Evolutionary conservation across 2,113 vertebrate species (phyloP), one percentile per base, ranked within the genome.

Genomic region (Ailuropoda melanoleuca): DNA sequence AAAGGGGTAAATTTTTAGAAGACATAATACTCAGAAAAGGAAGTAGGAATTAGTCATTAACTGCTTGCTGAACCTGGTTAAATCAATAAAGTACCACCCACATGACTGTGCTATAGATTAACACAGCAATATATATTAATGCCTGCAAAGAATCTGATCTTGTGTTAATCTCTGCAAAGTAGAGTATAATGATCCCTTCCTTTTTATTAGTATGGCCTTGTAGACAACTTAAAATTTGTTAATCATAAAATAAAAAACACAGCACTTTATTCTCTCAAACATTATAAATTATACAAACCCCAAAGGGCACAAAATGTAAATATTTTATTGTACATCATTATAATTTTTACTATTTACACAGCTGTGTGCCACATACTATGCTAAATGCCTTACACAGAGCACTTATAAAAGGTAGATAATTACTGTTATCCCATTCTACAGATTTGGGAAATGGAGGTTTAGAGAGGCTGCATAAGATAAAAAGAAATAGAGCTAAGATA

Each of bases 1-100:
- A 37, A 88, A 66, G 46, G 21, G 12, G 15, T 66, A 15, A 92
- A 12, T 62, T 31, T 62, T 89, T 72, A 78, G 55, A 81, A 64
- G 74, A 93, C 14, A 29, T 34, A 97, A 80, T 31, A 87, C 56
- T 95, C 86, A 85, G 74, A 93, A 95, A 19, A 34, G 60, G 14
- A 74, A 50, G 48, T 62, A 50, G 17, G 3, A 53, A 77, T 82
- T 14, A 93, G 46, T 37, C 23, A 90, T 68, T 95, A 86, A 90
- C 82, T 31, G 50, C 87, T 58, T 56, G 39, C 29, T 91, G 15
- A 83, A 37, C 37, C 18, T 68, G 46, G 86, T 48, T 92, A 85
- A 72, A 43, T 66, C 39, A 34, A 50, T 82, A 66, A 88, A 95
- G 26, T 58, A 77, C 75, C 56, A 92, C 29, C n/a, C 19, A 95